Percentiles rank a stretch among this genome's conserved stretches.
phyloP scores from a whole-genome alignment of 2,797 vertebrate species.

The Siniperca undulata region DNA sequence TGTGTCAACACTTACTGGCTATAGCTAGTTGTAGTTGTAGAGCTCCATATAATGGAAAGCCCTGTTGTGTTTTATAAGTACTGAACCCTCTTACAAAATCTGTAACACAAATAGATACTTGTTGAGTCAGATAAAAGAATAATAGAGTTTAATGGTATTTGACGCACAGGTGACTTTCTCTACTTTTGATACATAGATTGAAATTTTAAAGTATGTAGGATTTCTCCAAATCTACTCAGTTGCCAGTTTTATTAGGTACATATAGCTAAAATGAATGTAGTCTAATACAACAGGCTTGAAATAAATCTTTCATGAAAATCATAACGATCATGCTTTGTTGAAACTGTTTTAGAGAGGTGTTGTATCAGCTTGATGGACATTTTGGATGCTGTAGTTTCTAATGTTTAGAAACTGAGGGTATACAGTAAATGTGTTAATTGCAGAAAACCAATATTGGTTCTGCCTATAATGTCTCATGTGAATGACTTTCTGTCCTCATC shows the following conservation, averaged over 20 bases:
- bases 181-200: not conserved
- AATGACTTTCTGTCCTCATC: slow-evolving; percentile 15
- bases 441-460: not conserved
- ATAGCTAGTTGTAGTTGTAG: not conserved
- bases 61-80: not conserved
- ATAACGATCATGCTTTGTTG: not conserved
- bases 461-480: slow-evolving; percentile 14
- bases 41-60: not conserved
- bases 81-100: not conserved
- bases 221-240: not conserved
- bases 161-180: not conserved
- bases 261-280: not conserved
- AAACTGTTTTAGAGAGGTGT: not conserved
- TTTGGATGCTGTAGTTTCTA: not conserved
- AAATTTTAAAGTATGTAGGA: not conserved
- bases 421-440: slow-evolving; percentile 2
- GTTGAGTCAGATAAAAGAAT: not conserved
- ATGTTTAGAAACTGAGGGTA: not conserved
- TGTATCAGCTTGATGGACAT: not conserved
- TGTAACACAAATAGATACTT: not conserved
- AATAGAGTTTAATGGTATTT: not conserved
- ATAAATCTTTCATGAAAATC: not conserved
- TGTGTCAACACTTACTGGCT: not conserved
- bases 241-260: not conserved
- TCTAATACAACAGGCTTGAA: not conserved